These are phyloP conservation scores for Geococcyx californianus DNA, from an alignment of 2,113 vertebrate genomes.

Conservation along the genomic window DNA sequence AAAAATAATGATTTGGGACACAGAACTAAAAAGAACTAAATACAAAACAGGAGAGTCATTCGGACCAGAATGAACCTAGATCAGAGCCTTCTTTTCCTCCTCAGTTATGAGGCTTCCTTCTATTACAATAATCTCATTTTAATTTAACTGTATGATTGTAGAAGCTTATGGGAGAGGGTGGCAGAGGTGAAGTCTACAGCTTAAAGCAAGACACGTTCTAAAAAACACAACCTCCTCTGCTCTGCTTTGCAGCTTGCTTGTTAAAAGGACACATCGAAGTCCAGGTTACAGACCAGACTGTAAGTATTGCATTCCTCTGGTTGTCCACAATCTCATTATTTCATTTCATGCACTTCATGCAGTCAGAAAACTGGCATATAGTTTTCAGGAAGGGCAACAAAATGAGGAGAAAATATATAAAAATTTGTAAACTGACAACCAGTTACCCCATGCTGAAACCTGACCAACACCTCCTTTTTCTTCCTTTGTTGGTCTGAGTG, in stretches of 20 bases:
- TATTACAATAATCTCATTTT: background rate
- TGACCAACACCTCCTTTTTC: background rate
- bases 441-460: background rate
- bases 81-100: background rate
- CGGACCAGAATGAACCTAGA: background rate
- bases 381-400: background rate
- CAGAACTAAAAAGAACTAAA: background rate
- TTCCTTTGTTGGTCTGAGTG: accelerated
- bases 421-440: background rate
- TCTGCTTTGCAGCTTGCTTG: conserved; percentile 74
- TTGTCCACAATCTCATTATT: background rate
- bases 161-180: background rate
- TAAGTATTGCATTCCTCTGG: conserved; percentile 54
- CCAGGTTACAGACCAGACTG: conserved; percentile 79
- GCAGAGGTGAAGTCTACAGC: background rate
- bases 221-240: background rate
- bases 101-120: background rate
- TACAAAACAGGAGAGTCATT: background rate
- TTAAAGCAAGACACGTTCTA: background rate
- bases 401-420: background rate
- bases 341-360: background rate
- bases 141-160: background rate
- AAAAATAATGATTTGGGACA: background rate
- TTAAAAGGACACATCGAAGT: conserved; percentile 77
- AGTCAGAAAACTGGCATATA: background rate